Percentiles rank a stretch among this genome's conserved stretches.
These are phyloP conservation scores for Acrossocheilus fasciatus DNA, from an alignment of 2,797 vertebrate species.

Conservation along the genomic window DNA sequence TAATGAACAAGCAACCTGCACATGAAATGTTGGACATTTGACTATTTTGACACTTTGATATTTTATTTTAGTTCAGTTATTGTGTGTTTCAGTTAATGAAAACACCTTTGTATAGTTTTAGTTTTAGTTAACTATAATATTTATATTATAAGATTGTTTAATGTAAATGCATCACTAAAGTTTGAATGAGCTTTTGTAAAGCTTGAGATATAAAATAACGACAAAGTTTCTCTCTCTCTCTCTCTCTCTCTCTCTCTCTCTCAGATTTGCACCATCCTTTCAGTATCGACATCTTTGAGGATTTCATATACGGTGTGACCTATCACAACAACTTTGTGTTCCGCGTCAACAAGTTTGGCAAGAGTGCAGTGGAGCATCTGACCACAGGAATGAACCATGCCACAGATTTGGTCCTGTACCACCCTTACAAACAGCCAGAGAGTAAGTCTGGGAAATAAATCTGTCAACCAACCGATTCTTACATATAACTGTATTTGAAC, in stretches of 20 bases:
- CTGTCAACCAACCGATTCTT: not conserved
- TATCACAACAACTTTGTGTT: constrained; percentile 95
- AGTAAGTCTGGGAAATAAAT: constrained; percentile 72
- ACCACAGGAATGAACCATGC: constrained; percentile 93
- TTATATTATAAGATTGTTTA: not conserved
- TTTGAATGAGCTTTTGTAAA: not conserved
- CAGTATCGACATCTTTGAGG: constrained; percentile 96
- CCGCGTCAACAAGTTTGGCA: constrained; percentile 95
- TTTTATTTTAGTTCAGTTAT: too few species aligned
- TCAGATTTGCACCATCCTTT: constrained; percentile 92
- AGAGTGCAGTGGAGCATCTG: constrained; percentile 86
- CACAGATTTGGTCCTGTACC: constrained; percentile 90
- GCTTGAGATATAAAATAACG: not conserved
- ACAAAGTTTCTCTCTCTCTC: rapidly evolving
- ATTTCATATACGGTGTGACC: constrained; percentile 95
- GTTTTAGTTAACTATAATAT: too few species aligned
- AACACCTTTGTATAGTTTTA: too few species aligned
- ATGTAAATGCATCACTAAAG: not conserved
- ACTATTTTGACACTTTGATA: too few species aligned
- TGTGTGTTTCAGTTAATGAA: too few species aligned
- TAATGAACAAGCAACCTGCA: too few species aligned
- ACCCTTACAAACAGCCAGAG: constrained; percentile 94
- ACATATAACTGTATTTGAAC: not conserved
- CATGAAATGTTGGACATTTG: not conserved
- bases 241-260: constrained; percentile 20